Evolutionary conservation across 2,888 invertebrate genomes (phyloP), one percentile per base, ranked within the genome.

Genomic region (Tryphoninae sp.): DNA sequence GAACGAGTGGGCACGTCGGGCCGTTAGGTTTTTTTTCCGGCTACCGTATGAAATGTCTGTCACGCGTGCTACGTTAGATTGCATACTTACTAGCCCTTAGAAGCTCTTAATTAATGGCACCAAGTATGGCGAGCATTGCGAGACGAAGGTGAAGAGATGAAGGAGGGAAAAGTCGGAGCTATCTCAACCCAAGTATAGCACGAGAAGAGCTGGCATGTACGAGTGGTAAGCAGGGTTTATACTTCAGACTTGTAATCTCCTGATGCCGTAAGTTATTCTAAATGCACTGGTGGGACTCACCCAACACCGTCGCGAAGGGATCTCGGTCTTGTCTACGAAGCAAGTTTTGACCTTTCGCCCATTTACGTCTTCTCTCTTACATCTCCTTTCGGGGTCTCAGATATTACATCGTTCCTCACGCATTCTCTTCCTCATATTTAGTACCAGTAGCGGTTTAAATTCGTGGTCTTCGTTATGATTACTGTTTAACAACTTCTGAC

Each of bases 241-340:
- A 86, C 87, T 84, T 88, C 86, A 89, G 91, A 90, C 91, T 90
- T 91, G 91, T 91, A 91, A 91, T 91, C 91, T 91, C 90, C 88
- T 88, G 89, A 91, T 88, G 90, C 87, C 88, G 89, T 90, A 90
- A 91, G 90, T 91, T 91, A 91, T 91, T 91, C 90, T 89, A 89
- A 91, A 91, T 91, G 90, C 89, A 90, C 90, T 90, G 87, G 89
- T 87, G 90, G 88, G 89, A 90, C 87, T 22, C 33, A 16, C 59
- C 33, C 23, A 33, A 58, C 40, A n/a, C 61, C 69, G 51, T 76
- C 59, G 49, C 71, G 58, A 87, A 88, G 88, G 89, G 90, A 89
- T 89, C 88, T 88, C 85, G 84, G 82, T 81, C 88, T 88, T 88
- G 89, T 89, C 87, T 87, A 82, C 84, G 81, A 87, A 83, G 87